Evolutionary conservation across 2,888 invertebrate genomes (phyloP).

Genomic region (Eupeodes latifasciatus): DNA sequence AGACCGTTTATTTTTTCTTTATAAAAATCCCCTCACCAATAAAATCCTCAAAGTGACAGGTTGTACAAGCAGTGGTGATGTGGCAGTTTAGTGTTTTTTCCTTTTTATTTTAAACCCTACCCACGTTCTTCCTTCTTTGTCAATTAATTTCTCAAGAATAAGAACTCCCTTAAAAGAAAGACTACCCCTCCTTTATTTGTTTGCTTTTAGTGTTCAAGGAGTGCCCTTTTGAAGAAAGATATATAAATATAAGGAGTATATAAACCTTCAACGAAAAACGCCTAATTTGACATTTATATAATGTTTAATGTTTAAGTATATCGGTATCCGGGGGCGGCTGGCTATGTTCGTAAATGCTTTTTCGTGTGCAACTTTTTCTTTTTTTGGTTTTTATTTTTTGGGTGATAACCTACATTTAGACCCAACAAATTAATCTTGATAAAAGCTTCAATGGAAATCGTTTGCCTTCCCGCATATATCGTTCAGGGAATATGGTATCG

Average conservation of each 20-base stretch:
- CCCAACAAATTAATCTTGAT: slow-evolving; percentile 68
- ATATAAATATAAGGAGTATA: background rate
- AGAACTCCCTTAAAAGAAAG: background rate
- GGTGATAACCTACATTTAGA: slow-evolving; percentile 30
- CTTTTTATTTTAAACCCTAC: background rate
- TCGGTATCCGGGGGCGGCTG: background rate
- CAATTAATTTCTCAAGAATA: slow-evolving; percentile 16
- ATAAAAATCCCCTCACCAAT: background rate
- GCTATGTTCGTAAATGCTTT: slow-evolving; percentile 2
- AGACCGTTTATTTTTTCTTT: background rate
- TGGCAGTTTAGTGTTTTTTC: background rate
- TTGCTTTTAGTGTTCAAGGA: background rate
- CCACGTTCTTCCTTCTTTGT: background rate
- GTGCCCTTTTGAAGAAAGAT: background rate
- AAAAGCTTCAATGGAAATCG: slow-evolving; percentile 72
- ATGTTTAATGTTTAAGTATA: background rate
- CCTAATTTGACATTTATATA: slow-evolving; percentile 31
- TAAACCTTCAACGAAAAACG: background rate
- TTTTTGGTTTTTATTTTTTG: background rate
- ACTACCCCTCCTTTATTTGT: background rate
- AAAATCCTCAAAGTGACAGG: slow-evolving; percentile 1
- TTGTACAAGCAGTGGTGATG: slow-evolving; percentile 11
- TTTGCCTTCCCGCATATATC: background rate
- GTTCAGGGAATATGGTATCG: slow-evolving; percentile 40
- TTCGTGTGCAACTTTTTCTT: slow-evolving; percentile 6